Conservation (phyloP, 2,888 invertebrate species). For the Villa cingulata region DNA sequence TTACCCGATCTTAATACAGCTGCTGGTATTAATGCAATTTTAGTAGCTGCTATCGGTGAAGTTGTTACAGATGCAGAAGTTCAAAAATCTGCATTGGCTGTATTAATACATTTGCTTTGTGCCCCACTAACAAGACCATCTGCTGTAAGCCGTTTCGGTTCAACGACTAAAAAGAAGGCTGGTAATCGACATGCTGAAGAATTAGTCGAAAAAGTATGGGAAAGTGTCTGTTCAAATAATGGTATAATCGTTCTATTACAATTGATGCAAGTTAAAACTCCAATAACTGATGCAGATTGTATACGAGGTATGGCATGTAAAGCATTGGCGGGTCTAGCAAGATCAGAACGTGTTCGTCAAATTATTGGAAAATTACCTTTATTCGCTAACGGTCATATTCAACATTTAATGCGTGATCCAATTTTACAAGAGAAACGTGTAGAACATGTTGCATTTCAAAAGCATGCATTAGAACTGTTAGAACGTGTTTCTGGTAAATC, state of each 20-base stretch:
- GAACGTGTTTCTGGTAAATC: conserved; percentile 84
- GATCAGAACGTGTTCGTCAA: conserved; percentile 86
- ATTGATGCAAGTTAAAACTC: conserved; percentile 80
- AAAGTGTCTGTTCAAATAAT: conserved; percentile 83
- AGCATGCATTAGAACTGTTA: conserved; percentile 78
- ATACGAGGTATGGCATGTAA: conserved; percentile 87
- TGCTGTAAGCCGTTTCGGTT: conserved; percentile 39
- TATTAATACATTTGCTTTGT: conserved; percentile 88
- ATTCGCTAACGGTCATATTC: conserved; percentile 84
- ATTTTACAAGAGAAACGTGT: conserved; percentile 91
- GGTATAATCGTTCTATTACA: conserved; percentile 91
- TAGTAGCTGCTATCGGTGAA: conserved; percentile 83
- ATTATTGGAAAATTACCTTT: conserved; percentile 91
- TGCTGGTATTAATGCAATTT: conserved; percentile 66
- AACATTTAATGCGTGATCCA: conserved; percentile 91
- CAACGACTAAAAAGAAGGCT: conserved; percentile 40
- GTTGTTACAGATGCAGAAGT: conserved; percentile 83
- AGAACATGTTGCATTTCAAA: conserved; percentile 92
- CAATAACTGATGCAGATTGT: conserved; percentile 93
- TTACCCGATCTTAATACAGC: conserved; percentile 64
- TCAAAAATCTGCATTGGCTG: conserved; percentile 77
- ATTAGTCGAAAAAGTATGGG: conserved; percentile 85
- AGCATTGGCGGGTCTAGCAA: conserved; percentile 81
- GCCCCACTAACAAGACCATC: conserved; percentile 62
- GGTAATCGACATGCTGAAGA: conserved; percentile 62